phyloP scores from a whole-genome alignment of 2,888 invertebrate genomes.

The Druceiella hillmani region DNA sequence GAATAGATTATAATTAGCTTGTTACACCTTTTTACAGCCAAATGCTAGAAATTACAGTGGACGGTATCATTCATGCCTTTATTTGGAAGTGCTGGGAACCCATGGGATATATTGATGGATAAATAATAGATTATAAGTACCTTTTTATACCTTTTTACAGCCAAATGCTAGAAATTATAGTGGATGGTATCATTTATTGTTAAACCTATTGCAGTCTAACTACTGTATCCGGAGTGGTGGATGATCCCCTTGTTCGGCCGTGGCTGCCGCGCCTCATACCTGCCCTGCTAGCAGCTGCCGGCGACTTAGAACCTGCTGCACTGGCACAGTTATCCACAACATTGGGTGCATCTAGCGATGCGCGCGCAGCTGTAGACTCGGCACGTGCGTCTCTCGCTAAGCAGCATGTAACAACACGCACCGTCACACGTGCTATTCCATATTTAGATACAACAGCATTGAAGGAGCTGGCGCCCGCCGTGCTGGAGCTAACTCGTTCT shows the following conservation, averaged over 20 bases:
- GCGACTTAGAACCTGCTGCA: conserved; percentile 77
- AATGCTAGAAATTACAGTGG: too few species aligned
- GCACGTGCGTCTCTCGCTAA: conserved; percentile 76
- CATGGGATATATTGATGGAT: too few species aligned
- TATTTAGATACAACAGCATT: conserved; percentile 73
- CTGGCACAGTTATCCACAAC: conserved; percentile 75
- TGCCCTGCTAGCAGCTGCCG: conserved; percentile 78
- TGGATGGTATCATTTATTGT: conserved; percentile 8
- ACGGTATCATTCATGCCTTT: too few species aligned
- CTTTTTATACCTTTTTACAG: conserved; percentile 3
- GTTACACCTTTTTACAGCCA: too few species aligned
- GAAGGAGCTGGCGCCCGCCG: conserved; percentile 73
- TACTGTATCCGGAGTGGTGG: conserved; percentile 81
- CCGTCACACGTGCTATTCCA: conserved; percentile 70
- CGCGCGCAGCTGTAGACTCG: conserved; percentile 73
- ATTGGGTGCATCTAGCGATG: conserved; percentile 61
- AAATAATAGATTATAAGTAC: not conserved
- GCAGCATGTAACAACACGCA: conserved; percentile 83
- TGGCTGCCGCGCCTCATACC: conserved; percentile 78
- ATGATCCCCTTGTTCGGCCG: conserved; percentile 74
- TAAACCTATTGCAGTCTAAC: conserved; percentile 61
- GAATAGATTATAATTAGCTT: too few species aligned
- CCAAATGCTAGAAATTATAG: too few species aligned
- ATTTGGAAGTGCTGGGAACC: too few species aligned
- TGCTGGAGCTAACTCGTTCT: conserved; percentile 77